These are phyloP conservation scores for Climacteris rufus DNA, from an alignment of 2,113 vertebrate genomes.

Conservation along the genomic window DNA sequence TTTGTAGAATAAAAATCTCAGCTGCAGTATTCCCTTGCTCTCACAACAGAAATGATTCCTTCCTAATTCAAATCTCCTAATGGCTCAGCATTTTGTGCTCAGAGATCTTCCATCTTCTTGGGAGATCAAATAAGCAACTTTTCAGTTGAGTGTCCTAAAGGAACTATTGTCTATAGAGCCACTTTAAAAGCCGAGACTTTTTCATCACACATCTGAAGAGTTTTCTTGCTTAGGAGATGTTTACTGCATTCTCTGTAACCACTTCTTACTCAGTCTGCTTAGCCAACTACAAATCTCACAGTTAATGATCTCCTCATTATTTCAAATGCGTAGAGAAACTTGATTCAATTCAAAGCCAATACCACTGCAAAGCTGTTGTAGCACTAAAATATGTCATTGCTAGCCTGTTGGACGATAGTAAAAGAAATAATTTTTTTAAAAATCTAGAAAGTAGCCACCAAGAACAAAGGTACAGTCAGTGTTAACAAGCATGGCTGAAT, in stretches of 20 bases:
- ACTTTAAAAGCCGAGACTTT: neutral
- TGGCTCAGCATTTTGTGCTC: neutral
- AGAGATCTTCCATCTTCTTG: neutral
- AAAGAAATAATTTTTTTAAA: neutral
- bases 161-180: neutral
- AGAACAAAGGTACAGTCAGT: neutral
- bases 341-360: neutral
- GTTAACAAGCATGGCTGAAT: neutral
- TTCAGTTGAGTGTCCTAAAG: neutral
- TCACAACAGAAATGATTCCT: neutral
- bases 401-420: neutral
- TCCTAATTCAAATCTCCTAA: neutral
- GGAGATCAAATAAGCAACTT: slow-evolving; percentile 6
- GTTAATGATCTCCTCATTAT: neutral
- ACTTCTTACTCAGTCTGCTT: neutral
- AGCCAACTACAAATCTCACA: neutral
- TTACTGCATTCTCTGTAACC: neutral
- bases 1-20: neutral
- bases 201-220: neutral
- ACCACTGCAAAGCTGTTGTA: neutral
- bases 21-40: neutral
- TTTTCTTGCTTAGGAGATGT: neutral
- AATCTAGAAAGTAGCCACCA: neutral
- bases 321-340: slow-evolving; percentile 4
- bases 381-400: neutral